These are phyloP conservation scores for Conomelus anceps DNA, from an alignment of 2,888 invertebrate genomes.

Conservation along the genomic window DNA sequence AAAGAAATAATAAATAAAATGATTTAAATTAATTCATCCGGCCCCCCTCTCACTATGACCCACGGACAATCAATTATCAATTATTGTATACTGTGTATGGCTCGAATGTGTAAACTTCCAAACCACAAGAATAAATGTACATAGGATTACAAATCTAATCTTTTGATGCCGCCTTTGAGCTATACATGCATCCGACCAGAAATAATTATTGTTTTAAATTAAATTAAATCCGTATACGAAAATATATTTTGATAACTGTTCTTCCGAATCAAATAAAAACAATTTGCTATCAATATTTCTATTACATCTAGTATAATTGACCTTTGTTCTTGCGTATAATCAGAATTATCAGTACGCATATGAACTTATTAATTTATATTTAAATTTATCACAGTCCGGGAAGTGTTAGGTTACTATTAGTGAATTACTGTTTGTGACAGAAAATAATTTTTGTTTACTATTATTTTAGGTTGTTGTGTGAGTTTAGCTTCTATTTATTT, in stretches of 20 bases:
- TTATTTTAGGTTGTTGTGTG: neutral
- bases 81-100: too few species aligned
- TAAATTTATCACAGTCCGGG: neutral
- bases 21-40: too few species aligned
- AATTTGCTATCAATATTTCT: neutral
- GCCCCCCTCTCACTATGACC: too few species aligned
- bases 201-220: too few species aligned
- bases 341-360: neutral
- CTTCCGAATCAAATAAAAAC: neutral
- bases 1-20: too few species aligned
- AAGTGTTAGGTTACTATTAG: neutral
- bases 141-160: too few species aligned
- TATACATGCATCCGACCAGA: neutral
- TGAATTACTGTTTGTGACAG: neutral
- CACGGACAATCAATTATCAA: too few species aligned
- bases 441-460: neutral
- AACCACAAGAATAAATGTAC: too few species aligned
- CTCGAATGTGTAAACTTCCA: too few species aligned
- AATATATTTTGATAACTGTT: neutral
- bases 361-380: neutral
- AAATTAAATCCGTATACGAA: neutral
- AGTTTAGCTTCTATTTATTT: neutral
- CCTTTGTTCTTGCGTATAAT: neutral
- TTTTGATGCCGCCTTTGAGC: neutral
- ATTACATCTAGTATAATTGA: neutral